These are phyloP conservation scores for Bovichtus variegatus DNA, from an alignment of 2,797 vertebrate genomes.

Conservation along the genomic window DNA sequence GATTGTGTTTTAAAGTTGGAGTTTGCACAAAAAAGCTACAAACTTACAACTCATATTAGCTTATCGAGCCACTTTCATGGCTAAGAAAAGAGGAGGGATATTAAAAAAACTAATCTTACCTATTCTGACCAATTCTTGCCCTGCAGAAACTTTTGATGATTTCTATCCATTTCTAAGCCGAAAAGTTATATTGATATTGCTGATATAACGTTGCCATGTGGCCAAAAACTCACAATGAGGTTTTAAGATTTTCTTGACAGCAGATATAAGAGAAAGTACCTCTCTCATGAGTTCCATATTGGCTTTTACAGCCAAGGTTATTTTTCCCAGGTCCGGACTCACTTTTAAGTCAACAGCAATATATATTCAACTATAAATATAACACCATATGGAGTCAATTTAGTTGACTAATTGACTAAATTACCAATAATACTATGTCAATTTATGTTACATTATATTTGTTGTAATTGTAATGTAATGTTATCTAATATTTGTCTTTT, in stretches of 20 bases:
- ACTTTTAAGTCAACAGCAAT: neutral
- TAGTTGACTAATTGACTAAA: neutral
- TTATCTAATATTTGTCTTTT: conserved; percentile 12
- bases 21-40: neutral
- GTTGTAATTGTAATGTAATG: neutral
- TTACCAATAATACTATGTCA: neutral
- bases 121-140: neutral
- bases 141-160: neutral
- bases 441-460: neutral
- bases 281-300: neutral
- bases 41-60: neutral
- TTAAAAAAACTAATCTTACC: neutral
- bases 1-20: neutral
- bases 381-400: neutral
- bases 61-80: neutral
- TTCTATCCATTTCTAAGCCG: neutral
- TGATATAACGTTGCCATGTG: neutral
- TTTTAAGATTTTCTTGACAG: neutral
- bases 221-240: neutral
- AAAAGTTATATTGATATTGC: neutral
- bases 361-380: conserved; percentile 1
- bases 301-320: neutral
- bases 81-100: neutral
- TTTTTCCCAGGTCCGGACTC: neutral
- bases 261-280: neutral